Conservation (phyloP, 2,888 invertebrate genomes). For the Myopa testacea region DNA sequence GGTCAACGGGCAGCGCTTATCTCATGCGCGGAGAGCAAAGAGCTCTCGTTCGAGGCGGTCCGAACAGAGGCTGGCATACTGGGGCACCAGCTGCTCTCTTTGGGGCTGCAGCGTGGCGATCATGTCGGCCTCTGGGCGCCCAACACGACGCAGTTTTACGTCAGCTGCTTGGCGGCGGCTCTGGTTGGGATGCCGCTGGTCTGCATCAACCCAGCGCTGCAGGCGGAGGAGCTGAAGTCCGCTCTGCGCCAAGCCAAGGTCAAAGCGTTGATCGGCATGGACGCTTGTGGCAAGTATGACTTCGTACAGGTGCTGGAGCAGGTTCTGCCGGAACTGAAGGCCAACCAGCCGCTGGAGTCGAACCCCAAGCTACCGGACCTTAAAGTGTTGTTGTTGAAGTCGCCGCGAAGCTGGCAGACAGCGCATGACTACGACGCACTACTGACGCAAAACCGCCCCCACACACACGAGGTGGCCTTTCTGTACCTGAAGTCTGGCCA, state of each 20-base stretch:
- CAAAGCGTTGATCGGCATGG: constrained; percentile 74
- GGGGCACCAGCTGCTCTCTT: constrained; percentile 75
- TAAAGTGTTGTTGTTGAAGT: constrained; percentile 40
- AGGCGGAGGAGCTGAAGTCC: constrained; percentile 76
- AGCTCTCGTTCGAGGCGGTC: constrained; percentile 70
- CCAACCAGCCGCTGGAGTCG: not conserved
- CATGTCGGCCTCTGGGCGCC: constrained; percentile 82
- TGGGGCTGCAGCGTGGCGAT: constrained; percentile 79
- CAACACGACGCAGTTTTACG: constrained; percentile 80
- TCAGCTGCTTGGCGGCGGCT: constrained; percentile 76
- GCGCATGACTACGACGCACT: constrained; percentile 64
- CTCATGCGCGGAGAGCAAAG: constrained; percentile 69
- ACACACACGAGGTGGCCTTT: constrained; percentile 33
- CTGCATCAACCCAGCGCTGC: constrained; percentile 80
- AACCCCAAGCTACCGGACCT: constrained; percentile 29
- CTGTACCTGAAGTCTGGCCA: constrained; percentile 64
- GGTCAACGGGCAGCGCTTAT: constrained; percentile 71
- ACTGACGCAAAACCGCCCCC: constrained; percentile 30
- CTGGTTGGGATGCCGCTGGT: constrained; percentile 79
- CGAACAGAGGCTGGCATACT: constrained; percentile 71
- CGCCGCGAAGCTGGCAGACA: constrained; percentile 58
- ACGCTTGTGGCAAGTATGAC: constrained; percentile 73
- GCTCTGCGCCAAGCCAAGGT: constrained; percentile 77
- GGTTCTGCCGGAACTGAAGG: constrained; percentile 71
- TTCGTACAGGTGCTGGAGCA: constrained; percentile 74